Conservation (phyloP, 1,140 invertebrate species). For the Bombus confusus region DNA sequence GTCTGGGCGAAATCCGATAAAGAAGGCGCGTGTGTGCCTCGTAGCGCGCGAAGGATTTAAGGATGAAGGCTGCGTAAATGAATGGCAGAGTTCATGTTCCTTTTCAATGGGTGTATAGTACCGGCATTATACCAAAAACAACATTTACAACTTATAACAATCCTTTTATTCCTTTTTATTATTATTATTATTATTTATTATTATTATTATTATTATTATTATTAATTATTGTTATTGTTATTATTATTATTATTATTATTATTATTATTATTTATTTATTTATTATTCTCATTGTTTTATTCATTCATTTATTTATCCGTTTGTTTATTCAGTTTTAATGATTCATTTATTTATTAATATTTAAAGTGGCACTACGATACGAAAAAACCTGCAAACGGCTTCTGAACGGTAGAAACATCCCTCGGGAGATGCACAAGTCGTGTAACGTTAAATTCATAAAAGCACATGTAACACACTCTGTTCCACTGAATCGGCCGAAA, state of each 20-base stretch:
- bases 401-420: constrained; percentile 9
- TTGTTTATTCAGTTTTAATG: neutral
- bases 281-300: constrained; percentile 30
- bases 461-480: constrained; percentile 27
- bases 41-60: constrained; percentile 8
- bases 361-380: constrained; percentile 55
- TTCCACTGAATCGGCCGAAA: neutral
- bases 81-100: constrained; percentile 32
- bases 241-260: constrained; percentile 28
- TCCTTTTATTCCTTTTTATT: constrained; percentile 59
- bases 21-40: neutral
- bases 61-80: constrained; percentile 54
- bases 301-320: constrained; percentile 24
- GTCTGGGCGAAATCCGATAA: neutral
- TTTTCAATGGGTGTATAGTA: constrained; percentile 38
- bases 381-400: constrained; percentile 49
- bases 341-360: constrained; percentile 38
- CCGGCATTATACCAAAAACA: constrained; percentile 66
- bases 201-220: neutral
- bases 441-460: constrained; percentile 50
- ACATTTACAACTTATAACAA: constrained; percentile 70
- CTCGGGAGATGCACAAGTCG: constrained; percentile 28
- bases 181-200: constrained; percentile 26
- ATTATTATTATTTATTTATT: constrained; percentile 38
- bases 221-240: constrained; percentile 9